These are phyloP conservation scores for Cephalopachus bancanus DNA, from an alignment of 2,797 vertebrate genomes.

Conservation along the genomic window DNA sequence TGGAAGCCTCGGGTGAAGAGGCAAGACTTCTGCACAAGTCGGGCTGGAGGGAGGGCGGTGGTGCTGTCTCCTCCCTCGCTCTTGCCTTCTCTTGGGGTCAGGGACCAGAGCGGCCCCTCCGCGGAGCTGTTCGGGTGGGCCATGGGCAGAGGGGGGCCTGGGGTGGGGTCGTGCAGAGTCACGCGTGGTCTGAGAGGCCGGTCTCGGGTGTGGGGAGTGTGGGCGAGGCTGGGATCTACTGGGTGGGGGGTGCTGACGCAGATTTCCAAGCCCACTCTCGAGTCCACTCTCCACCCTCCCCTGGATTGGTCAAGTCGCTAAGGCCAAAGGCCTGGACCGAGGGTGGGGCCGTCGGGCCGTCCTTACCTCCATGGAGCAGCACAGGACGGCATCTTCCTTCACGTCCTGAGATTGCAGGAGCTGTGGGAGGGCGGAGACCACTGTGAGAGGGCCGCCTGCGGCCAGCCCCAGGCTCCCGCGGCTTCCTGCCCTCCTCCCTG, in stretches of 20 bases:
- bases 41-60: too few species aligned
- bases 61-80: too few species aligned
- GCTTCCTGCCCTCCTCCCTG: not conserved
- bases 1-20: too few species aligned
- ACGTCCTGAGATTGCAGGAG: slow-evolving; percentile 96
- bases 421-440: slow-evolving; percentile 86
- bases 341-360: rapidly evolving
- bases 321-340: too few species aligned
- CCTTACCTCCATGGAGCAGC: slow-evolving; percentile 98
- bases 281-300: not conserved
- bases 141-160: too few species aligned
- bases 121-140: not conserved
- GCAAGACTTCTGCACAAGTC: too few species aligned
- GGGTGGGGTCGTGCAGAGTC: too few species aligned
- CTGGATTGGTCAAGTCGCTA: not conserved
- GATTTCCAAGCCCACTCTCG: not conserved
- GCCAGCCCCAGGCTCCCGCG: not conserved
- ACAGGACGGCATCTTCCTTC: slow-evolving; percentile 98
- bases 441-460: rapidly evolving
- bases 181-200: too few species aligned
- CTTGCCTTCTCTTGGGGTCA: not conserved
- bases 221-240: too few species aligned
- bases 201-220: too few species aligned
- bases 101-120: not conserved
- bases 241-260: not conserved